Conservation (phyloP, 1,140 invertebrate species). For the Coptotermes formosanus region DNA sequence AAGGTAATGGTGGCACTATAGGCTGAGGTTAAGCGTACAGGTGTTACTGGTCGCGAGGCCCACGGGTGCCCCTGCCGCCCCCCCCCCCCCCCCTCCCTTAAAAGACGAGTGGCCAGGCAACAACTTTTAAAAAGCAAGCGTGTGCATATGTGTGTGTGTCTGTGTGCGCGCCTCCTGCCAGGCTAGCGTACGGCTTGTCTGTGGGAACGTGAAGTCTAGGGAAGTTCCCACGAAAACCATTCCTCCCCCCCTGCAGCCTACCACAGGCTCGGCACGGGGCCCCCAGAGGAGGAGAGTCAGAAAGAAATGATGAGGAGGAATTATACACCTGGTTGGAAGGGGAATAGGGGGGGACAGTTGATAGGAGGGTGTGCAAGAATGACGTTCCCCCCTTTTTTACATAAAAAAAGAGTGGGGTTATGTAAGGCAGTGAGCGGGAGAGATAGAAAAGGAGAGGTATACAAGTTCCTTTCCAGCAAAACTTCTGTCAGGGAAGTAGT, state of each 20-base stretch:
- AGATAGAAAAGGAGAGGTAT: background rate
- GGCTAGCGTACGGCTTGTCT: background rate
- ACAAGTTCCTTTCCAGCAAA: background rate
- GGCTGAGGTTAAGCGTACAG: background rate
- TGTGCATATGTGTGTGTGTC: background rate
- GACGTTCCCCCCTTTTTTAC: background rate
- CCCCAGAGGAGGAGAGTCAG: background rate
- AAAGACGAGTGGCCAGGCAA: background rate
- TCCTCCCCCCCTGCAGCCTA: background rate
- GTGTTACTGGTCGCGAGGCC: background rate
- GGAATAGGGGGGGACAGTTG: background rate
- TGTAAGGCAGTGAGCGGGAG: background rate
- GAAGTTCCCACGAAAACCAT: background rate
- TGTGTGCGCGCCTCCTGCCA: background rate
- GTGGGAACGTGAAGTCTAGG: background rate
- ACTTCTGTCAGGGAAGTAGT: background rate
- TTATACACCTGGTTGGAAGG: slow-evolving; percentile 1
- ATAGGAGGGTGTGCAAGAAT: background rate
- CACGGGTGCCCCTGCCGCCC: background rate
- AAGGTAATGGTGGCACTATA: no score
- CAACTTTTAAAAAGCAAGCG: background rate
- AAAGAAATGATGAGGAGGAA: background rate
- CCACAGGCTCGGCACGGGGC: slow-evolving; percentile 1
- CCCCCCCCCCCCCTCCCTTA: no score
- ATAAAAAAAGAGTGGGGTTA: background rate